A percentile compares a stretch with the other conserved stretches of the same genome.
phyloP scores from a whole-genome alignment of 2,797 vertebrate species.

The Yasuhikotakia modesta region DNA sequence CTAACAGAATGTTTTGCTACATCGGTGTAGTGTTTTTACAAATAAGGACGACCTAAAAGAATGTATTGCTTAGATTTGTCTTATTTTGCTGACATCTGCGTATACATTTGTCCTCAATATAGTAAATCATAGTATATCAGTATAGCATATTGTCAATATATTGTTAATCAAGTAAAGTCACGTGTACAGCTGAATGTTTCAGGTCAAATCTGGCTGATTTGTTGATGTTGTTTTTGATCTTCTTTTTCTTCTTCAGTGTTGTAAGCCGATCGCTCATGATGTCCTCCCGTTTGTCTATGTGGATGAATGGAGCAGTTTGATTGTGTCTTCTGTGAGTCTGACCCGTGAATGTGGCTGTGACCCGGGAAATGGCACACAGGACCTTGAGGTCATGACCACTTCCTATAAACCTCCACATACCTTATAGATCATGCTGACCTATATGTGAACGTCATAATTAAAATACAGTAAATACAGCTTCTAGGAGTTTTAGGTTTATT shows the following conservation, averaged over 20 bases:
- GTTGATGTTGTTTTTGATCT: too few relatives aligned
- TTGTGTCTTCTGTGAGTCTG: constrained; percentile 68
- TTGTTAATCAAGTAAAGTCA: too few relatives aligned
- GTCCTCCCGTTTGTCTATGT: constrained; percentile 70
- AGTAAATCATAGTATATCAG: too few relatives aligned
- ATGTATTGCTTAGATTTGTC: too few relatives aligned
- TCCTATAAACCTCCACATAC: not conserved
- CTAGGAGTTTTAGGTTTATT: not conserved
- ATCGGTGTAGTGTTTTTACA: too few relatives aligned
- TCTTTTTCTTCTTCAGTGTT: constrained; percentile 59
- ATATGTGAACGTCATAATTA: not conserved
- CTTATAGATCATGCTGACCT: not conserved
- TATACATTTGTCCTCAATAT: too few relatives aligned
- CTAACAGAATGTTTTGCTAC: too few relatives aligned
- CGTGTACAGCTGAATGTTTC: too few relatives aligned
- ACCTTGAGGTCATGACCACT: not conserved
- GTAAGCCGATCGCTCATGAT: constrained; percentile 60
- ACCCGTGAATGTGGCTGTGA: constrained; percentile 69
- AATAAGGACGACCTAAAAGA: too few relatives aligned
- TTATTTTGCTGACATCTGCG: too few relatives aligned
- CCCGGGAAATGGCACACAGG: constrained; percentile 34
- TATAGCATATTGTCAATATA: too few relatives aligned
- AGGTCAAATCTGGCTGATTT: too few relatives aligned
- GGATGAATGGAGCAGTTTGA: constrained; percentile 62
- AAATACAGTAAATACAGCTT: not conserved